A percentile compares a stretch with the other conserved stretches of the same genome.
Evolutionary conservation across 2,888 invertebrate genomes (phyloP).

Genomic region (Dicycla oo): DNA sequence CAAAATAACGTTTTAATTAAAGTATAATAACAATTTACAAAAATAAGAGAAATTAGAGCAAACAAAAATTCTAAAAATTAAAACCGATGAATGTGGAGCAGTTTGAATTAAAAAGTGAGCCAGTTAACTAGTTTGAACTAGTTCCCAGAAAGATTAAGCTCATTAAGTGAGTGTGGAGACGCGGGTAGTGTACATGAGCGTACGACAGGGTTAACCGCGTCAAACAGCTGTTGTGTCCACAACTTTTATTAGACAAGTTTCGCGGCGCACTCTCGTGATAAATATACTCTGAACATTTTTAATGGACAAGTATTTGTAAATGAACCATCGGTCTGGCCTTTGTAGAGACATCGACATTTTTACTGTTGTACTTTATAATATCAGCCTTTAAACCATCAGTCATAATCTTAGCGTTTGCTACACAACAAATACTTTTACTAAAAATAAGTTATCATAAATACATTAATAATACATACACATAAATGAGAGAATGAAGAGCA

Average conservation of each 20-base stretch:
- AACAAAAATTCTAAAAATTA: constrained; percentile 6
- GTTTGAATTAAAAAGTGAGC: constrained; percentile 38
- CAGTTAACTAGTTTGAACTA: constrained; percentile 43
- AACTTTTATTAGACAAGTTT: constrained; percentile 67
- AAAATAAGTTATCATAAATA: background rate
- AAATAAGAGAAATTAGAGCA: background rate
- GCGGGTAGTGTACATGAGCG: constrained; percentile 51
- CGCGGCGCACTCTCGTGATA: constrained; percentile 23
- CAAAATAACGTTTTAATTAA: constrained; percentile 16
- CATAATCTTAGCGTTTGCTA: background rate
- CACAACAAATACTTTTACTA: background rate
- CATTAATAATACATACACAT: no score
- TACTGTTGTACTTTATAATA: background rate
- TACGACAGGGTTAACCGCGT: constrained; percentile 65
- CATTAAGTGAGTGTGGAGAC: constrained; percentile 55
- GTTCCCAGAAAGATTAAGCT: constrained; percentile 55
- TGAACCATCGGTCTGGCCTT: constrained; percentile 10
- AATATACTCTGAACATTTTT: constrained; percentile 30
- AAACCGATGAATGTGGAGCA: constrained; percentile 29
- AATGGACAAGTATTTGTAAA: constrained; percentile 38
- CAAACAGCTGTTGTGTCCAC: constrained; percentile 62
- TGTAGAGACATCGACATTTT: background rate
- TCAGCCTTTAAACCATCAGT: background rate
- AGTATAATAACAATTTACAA: background rate
- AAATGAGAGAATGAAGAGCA: no score